A percentile compares a stretch with the other conserved stretches of the same genome.
These are phyloP conservation scores for Redunca redunca DNA, from an alignment of 2,113 vertebrate genomes.

Conservation along the genomic window DNA sequence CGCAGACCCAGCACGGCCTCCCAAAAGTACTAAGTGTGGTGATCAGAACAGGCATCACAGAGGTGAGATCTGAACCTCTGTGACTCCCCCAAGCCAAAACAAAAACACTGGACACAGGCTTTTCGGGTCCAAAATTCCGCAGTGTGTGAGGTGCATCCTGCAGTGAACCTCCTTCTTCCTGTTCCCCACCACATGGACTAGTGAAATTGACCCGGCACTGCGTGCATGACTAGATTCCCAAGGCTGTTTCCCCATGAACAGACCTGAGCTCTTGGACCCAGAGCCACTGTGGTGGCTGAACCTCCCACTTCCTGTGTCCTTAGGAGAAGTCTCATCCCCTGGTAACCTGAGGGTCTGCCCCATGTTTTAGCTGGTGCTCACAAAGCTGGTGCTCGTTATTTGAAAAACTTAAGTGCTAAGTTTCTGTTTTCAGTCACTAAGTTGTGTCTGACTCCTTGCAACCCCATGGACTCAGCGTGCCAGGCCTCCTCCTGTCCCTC, in stretches of 20 bases:
- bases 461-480: background rate
- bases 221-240: fast-evolving
- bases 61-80: background rate
- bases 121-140: too few species aligned
- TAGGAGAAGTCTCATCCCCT: background rate
- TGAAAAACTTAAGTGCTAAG: background rate
- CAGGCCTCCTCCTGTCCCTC: background rate
- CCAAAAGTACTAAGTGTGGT: background rate
- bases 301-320: background rate
- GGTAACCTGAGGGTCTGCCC: background rate
- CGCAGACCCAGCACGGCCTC: background rate
- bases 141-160: background rate
- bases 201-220: fast-evolving
- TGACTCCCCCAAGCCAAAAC: background rate
- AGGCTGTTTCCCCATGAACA: background rate
- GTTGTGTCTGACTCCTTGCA: background rate
- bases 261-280: background rate
- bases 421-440: background rate
- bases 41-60: fast-evolving
- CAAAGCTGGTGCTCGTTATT: too few species aligned
- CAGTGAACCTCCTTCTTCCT: background rate
- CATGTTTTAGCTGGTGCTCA: background rate
- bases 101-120: background rate
- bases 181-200: fast-evolving
- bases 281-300: fast-evolving